Conservation (phyloP, 2,888 invertebrate genomes). For the Pollenia amentaria region DNA sequence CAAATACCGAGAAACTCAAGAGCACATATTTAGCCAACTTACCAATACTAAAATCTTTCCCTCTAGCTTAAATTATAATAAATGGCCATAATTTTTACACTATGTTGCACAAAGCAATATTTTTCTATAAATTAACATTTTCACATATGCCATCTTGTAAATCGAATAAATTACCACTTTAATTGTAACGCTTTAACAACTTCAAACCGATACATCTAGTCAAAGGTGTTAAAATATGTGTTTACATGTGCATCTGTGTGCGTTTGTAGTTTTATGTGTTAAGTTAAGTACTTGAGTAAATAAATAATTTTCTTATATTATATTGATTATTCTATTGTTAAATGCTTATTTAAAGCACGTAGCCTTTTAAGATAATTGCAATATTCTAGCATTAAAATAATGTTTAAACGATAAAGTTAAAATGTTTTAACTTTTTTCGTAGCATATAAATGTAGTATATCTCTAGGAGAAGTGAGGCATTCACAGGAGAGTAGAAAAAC, state of each 20-base stretch:
- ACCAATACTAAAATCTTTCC: too few relatives aligned
- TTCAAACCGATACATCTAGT: not conserved
- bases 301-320: slow-evolving; percentile 6
- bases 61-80: too few relatives aligned
- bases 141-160: not conserved
- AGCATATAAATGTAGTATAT: not conserved
- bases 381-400: slow-evolving; percentile 12
- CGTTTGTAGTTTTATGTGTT: not conserved
- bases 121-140: too few relatives aligned
- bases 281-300: not conserved
- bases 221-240: too few relatives aligned
- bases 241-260: too few relatives aligned
- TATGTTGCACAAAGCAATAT: too few relatives aligned
- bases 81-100: too few relatives aligned
- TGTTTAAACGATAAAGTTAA: slow-evolving; percentile 7
- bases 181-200: slow-evolving; percentile 12
- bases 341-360: slow-evolving; percentile 33
- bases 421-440: not conserved
- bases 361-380: slow-evolving; percentile 34
- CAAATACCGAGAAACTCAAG: too few relatives aligned
- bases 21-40: too few relatives aligned
- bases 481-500: not conserved
- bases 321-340: slow-evolving; percentile 30
- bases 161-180: slow-evolving; percentile 9
- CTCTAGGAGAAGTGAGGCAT: not conserved